Conservation (phyloP, 1,140 invertebrate species). For the Micrasema minimum region DNA sequence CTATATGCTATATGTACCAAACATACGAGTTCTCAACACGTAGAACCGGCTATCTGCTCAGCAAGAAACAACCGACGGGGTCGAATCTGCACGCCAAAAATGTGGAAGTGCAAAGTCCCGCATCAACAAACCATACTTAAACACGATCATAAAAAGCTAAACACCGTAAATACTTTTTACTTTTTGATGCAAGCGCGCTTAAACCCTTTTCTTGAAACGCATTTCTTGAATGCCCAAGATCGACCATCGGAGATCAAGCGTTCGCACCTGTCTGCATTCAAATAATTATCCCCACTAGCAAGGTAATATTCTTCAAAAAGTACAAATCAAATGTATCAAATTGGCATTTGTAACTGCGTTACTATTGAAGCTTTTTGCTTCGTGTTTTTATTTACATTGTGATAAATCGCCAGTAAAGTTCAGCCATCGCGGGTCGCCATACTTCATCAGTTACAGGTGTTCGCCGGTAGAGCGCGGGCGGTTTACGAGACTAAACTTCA, state of each 20-base stretch:
- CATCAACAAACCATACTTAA: not conserved
- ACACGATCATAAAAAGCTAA: not conserved
- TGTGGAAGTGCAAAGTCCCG: not conserved
- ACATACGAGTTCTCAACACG: conserved; percentile 33
- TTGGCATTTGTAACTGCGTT: not conserved
- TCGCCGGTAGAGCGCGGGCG: conserved; percentile 37
- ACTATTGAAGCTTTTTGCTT: not conserved
- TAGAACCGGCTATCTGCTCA: conserved; percentile 33
- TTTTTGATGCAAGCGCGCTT: conserved; percentile 1
- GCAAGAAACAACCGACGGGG: conserved; percentile 19
- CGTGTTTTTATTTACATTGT: conserved; percentile 8
- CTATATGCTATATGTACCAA: no score
- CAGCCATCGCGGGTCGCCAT: conserved; percentile 29
- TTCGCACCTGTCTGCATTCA: conserved; percentile 10
- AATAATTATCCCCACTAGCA: not conserved
- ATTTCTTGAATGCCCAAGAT: not conserved
- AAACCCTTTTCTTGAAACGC: not conserved
- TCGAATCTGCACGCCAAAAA: conserved; percentile 36
- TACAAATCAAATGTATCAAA: not conserved
- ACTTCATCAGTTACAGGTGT: conserved; percentile 46
- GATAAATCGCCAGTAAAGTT: conserved; percentile 9
- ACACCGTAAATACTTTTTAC: not conserved
- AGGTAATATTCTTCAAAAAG: not conserved
- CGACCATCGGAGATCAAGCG: conserved; percentile 25
- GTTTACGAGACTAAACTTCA: conserved; percentile 9